Evolutionary conservation across 2,797 vertebrate genomes (phyloP).

Genomic region (Gastrophryne carolinensis): DNA sequence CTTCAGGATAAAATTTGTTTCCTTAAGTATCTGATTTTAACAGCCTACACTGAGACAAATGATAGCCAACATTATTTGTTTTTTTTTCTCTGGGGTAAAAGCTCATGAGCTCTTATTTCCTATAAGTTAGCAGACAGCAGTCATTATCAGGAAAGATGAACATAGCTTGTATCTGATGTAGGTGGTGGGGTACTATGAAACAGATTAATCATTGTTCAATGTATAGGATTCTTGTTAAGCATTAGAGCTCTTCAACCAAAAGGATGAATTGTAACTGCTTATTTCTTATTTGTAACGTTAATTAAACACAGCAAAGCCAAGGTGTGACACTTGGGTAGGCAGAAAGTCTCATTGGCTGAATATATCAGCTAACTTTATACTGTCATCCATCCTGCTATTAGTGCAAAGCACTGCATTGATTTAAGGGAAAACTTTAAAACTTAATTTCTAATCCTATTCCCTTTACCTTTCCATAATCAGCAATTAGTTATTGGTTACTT

Average conservation of each 20-base stretch:
- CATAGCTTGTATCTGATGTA: neutral
- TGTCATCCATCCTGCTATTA: constrained; percentile 19
- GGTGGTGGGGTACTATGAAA: neutral
- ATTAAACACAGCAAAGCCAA: neutral
- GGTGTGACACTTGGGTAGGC: constrained; percentile 12
- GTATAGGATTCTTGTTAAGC: neutral
- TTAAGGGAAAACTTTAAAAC: neutral
- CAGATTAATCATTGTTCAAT: constrained; percentile 1
- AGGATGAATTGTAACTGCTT: neutral
- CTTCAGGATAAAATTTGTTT: constrained; percentile 15
- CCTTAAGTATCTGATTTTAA: neutral
- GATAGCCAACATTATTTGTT: neutral
- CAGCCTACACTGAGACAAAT: neutral
- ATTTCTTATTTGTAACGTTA: constrained; percentile 16
- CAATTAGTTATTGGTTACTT: too few relatives aligned
- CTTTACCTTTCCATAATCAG: too few relatives aligned
- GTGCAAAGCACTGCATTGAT: constrained; percentile 11
- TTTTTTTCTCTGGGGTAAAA: constrained; percentile 18
- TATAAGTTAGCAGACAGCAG: constrained; percentile 2
- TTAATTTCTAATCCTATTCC: too few relatives aligned
- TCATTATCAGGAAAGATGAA: constrained; percentile 18
- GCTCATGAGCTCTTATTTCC: constrained; percentile 27
- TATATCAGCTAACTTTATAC: constrained; percentile 14
- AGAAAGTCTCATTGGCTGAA: constrained; percentile 3
- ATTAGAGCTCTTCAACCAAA: neutral